These are phyloP conservation scores for Sebastes miniatus DNA, from an alignment of 2,797 vertebrate species.

Conservation along the genomic window DNA sequence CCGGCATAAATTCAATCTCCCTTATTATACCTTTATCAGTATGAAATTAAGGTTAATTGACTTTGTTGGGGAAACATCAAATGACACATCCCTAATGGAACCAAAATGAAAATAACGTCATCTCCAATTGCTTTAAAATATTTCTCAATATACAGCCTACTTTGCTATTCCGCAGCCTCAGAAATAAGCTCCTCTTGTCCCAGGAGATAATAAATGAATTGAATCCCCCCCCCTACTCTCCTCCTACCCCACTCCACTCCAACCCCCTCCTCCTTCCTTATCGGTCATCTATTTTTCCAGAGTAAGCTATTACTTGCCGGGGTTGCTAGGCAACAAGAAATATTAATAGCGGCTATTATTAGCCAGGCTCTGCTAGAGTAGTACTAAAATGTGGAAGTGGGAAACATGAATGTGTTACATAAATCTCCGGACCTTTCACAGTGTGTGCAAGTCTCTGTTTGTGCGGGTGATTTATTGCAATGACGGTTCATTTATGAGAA, in stretches of 20 bases:
- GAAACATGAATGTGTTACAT: constrained; percentile 99
- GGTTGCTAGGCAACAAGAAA: constrained; percentile 99
- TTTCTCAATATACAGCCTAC: constrained; percentile 89
- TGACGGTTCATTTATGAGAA: constrained; percentile 99
- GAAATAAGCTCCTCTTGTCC: constrained; percentile 99
- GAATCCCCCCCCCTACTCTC: constrained; percentile 76
- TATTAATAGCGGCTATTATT: constrained; percentile 99
- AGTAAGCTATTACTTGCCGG: constrained; percentile 99
- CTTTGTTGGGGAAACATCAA: constrained; percentile 78
- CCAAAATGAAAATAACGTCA: constrained; percentile 84
- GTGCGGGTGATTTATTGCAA: constrained; percentile 98
- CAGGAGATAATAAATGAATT: constrained; percentile 99
- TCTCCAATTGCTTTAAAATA: constrained; percentile 85
- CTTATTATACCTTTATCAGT: constrained; percentile 78
- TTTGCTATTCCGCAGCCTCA: constrained; percentile 91
- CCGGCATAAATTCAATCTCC: constrained; percentile 71
- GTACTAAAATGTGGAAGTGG: constrained; percentile 99
- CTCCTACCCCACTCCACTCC: constrained; percentile 64
- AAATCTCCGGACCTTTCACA: constrained; percentile 99
- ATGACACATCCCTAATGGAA: constrained; percentile 78
- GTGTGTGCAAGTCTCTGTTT: constrained; percentile 98
- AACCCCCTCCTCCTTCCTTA: constrained; percentile 89
- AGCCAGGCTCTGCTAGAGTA: constrained; percentile 98
- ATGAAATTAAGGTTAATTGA: constrained; percentile 83
- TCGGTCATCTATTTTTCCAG: constrained; percentile 99